Evolutionary conservation across 2,888 invertebrate species (phyloP).

Genomic region (Chloromyia formosa): DNA sequence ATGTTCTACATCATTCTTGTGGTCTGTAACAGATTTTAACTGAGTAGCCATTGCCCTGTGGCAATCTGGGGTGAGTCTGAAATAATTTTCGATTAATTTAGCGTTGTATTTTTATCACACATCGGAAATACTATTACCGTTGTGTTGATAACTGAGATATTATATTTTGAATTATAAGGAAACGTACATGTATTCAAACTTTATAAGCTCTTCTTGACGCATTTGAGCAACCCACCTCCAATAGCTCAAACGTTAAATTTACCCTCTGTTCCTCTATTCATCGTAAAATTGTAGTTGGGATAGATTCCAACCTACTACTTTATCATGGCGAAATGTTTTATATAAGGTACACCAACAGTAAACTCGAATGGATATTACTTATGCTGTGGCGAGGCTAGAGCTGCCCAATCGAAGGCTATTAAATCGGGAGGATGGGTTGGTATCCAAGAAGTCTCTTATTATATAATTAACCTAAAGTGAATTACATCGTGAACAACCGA

Average conservation of each 20-base stretch:
- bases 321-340: conserved; percentile 27
- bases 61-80: conserved; percentile 28
- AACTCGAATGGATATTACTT: conserved; percentile 32
- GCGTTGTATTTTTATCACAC: no score
- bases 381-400: conserved; percentile 9
- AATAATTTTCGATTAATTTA: conserved; percentile 16
- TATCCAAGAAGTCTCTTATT: conserved; percentile 48
- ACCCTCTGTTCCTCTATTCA: background rate
- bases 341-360: conserved; percentile 26
- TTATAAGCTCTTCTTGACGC: no score
- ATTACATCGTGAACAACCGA: conserved; percentile 50
- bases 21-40: conserved; percentile 33
- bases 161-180: no score
- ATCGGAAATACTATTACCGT: no score
- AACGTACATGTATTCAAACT: no score
- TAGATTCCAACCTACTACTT: conserved; percentile 30
- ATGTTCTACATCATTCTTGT: conserved; percentile 48
- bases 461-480: conserved; percentile 50
- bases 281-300: background rate
- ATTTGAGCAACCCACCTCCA: no score
- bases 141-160: no score
- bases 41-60: conserved; percentile 34
- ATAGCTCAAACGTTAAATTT: background rate
- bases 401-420: conserved; percentile 28
- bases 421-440: conserved; percentile 45